Conservation (phyloP, 2,797 vertebrate genomes). For the Anniella stebbinsi region DNA sequence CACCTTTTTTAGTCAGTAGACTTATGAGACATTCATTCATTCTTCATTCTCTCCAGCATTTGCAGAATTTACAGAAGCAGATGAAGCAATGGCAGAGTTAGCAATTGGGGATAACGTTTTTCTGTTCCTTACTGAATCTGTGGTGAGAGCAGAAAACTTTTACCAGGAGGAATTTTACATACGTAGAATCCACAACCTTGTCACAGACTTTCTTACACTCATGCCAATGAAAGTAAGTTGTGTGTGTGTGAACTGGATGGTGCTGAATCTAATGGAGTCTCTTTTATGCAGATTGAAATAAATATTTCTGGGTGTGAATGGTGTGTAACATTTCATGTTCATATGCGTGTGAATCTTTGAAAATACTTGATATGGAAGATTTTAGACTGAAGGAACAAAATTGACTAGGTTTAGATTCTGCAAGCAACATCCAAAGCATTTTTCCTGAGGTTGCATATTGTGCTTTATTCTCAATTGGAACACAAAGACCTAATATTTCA, state of each 20-base stretch:
- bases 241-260: neutral
- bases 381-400: neutral
- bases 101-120: constrained; percentile 92
- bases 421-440: neutral
- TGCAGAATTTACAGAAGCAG: constrained; percentile 96
- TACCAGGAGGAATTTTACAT: constrained; percentile 95
- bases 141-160: constrained; percentile 91
- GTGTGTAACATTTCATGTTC: neutral
- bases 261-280: neutral
- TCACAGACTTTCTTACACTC: constrained; percentile 96
- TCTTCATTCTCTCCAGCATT: constrained; percentile 79
- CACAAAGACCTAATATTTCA: neutral
- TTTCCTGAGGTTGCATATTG: neutral
- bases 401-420: neutral
- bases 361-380: neutral
- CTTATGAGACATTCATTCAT: neutral
- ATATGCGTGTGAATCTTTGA: neutral
- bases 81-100: constrained; percentile 93
- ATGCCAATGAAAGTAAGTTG: constrained; percentile 97
- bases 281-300: neutral
- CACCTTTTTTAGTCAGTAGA: neutral
- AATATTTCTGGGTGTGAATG: neutral
- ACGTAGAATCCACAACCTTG: constrained; percentile 92
- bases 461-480: neutral
- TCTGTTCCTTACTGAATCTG: constrained; percentile 93